Conservation (phyloP, 1,140 invertebrate genomes). For the Choristoneura fumiferana region DNA sequence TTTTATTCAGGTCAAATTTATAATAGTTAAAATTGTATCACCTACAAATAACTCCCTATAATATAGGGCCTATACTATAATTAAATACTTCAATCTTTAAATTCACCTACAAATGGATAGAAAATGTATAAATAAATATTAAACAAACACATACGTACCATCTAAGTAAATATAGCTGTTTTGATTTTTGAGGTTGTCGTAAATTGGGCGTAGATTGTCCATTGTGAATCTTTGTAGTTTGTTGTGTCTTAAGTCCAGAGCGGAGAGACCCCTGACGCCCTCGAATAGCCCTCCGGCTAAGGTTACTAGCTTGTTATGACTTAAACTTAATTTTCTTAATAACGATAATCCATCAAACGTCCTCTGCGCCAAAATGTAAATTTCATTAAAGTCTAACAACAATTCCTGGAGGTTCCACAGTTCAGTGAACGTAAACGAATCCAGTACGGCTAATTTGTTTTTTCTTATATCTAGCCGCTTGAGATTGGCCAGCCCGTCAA, state of each 20-base stretch:
- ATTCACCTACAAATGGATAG: too few relatives aligned
- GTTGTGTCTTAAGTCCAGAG: conserved; percentile 86
- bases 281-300: conserved; percentile 83
- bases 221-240: conserved; percentile 84
- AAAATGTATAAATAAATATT: too few relatives aligned
- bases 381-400: conserved; percentile 85
- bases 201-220: conserved; percentile 85
- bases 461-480: conserved; percentile 82
- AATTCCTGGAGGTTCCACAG: conserved; percentile 85
- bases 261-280: conserved; percentile 81
- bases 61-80: too few relatives aligned
- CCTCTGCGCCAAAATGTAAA: conserved; percentile 81
- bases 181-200: conserved; percentile 85
- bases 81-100: too few relatives aligned
- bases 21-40: too few relatives aligned
- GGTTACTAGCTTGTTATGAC: conserved; percentile 85
- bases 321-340: conserved; percentile 83
- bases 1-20: too few relatives aligned
- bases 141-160: conserved; percentile 79
- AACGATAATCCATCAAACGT: conserved; percentile 85
- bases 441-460: conserved; percentile 85
- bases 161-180: conserved; percentile 85
- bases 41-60: too few relatives aligned
- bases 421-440: conserved; percentile 86
- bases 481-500: conserved; percentile 84